Evolutionary conservation across 2,797 vertebrate species (phyloP), one percentile per base, ranked within the genome.

Genomic region (Echiichthys vipera): DNA sequence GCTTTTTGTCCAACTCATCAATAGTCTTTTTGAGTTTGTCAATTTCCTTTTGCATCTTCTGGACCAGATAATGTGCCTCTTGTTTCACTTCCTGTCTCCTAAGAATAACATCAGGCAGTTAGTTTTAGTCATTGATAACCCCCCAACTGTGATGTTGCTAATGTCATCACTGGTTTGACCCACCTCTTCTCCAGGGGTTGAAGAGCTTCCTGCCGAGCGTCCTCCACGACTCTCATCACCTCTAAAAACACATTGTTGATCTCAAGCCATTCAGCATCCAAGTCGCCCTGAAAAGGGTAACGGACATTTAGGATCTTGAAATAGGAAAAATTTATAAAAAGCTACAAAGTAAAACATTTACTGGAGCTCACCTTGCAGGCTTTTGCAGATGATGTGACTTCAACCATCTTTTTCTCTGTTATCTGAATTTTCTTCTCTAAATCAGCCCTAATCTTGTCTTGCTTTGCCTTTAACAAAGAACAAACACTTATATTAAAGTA

Each of bases 161-260:
- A 9, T 13, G 14, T 2, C 7, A 53, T 18, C 15, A 14, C n/a
- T 51, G 36, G 20, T 10, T 46, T 39, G 24, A 61, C 74, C 4
- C 2, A 91, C 90, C 88, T 90, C 2, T 84, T 55, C 53, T 86
- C 57, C 54, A 90, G 32, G 27, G 90, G 88, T 12, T 65, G 58
- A 17, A 90, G 80, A 1, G 88, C 87, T 68, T 73, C 40, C n/a
- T 49, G 29, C 10, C 77, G 39, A 34, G 77, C 64, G 2, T 74
- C 74, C 37, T 84, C 68, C 55, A 90, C 83, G 0, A 65, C 51
- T 43, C 1, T 76, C 3, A 72, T 66, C 69, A 84, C 78, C 40
- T 77, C 42, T 2, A 64, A 59, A 74, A 91, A 91, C 7, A 78
- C 84, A 0, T 0, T 4, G 56, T 81, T 61, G 45, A 90, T 78